Percentiles rank a stretch among this genome's conserved stretches.
Evolutionary conservation across 2,797 vertebrate species (phyloP).

Genomic region (Manis javanica): DNA sequence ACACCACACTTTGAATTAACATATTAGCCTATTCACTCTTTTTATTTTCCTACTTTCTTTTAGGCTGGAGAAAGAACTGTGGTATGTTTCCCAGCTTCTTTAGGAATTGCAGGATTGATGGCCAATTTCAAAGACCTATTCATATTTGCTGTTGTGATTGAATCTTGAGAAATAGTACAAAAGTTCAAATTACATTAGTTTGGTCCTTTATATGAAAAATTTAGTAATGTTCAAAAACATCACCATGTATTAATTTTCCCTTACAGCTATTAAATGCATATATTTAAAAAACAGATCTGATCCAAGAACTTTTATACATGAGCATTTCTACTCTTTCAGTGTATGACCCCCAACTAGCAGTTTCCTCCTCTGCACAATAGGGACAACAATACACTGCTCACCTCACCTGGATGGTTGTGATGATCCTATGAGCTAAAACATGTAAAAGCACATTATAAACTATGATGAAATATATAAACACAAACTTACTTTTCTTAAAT

Average conservation of each 20-base stretch:
- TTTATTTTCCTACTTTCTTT: neutral
- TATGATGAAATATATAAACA: neutral
- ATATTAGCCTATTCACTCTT: neutral
- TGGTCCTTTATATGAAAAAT: neutral
- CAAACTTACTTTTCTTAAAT: neutral
- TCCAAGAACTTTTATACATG: neutral
- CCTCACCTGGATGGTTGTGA: neutral
- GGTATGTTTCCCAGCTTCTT: neutral
- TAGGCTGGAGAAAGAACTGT: neutral
- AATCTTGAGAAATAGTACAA: conserved; percentile 23
- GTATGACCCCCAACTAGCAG: neutral
- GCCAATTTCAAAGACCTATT: neutral
- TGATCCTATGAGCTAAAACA: neutral
- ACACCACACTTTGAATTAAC: neutral
- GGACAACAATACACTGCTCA: neutral
- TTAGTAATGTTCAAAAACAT: neutral
- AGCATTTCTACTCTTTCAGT: neutral
- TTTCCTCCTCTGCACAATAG: neutral
- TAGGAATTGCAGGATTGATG: neutral
- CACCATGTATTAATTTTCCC: neutral
- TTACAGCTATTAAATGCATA: neutral
- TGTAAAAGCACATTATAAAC: neutral
- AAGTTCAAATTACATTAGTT: conserved; percentile 4
- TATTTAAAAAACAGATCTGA: neutral
- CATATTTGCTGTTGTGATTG: neutral